These are phyloP conservation scores for Serrognathus titanus DNA, from an alignment of 2,888 invertebrate species.

Conservation along the genomic window DNA sequence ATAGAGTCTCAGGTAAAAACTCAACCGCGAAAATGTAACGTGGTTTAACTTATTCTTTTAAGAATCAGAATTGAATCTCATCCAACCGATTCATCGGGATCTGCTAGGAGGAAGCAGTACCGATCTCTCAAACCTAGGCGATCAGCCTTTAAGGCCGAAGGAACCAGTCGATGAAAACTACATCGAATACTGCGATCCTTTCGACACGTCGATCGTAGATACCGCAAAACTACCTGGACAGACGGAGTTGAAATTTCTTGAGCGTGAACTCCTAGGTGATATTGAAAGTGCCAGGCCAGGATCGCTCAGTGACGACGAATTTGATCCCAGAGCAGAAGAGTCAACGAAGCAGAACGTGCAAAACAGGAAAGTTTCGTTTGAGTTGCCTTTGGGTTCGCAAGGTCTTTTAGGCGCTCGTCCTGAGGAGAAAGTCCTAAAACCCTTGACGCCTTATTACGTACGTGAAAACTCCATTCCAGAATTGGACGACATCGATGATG, in stretches of 20 bases:
- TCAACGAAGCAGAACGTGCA: constrained; percentile 29
- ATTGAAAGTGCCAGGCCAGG: constrained; percentile 33
- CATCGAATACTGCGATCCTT: constrained; percentile 72
- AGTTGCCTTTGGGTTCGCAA: constrained; percentile 53
- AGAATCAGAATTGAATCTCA: constrained; percentile 50
- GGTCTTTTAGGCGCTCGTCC: constrained; percentile 60
- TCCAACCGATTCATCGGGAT: constrained; percentile 57
- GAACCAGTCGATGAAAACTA: constrained; percentile 52
- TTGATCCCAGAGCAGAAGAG: constrained; percentile 74
- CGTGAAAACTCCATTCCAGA: constrained; percentile 59
- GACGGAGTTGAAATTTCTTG: constrained; percentile 74
- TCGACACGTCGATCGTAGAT: constrained; percentile 78
- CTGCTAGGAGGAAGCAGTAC: constrained; percentile 74
- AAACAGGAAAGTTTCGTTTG: constrained; percentile 57
- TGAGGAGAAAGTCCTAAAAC: constrained; percentile 60
- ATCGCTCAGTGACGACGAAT: constrained; percentile 62
- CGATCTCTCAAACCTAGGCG: constrained; percentile 66
- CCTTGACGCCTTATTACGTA: constrained; percentile 78
- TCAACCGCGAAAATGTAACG: constrained; percentile 33
- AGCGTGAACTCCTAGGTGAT: constrained; percentile 68
- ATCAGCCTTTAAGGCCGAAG: constrained; percentile 64
- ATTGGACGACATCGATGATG: constrained; percentile 49
- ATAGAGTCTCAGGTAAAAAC: constrained; percentile 36
- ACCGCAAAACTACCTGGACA: constrained; percentile 70
- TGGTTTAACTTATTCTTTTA: constrained; percentile 31